These are phyloP conservation scores for Odontocerum albicorne DNA, from an alignment of 2,888 invertebrate species.

Conservation along the genomic window DNA sequence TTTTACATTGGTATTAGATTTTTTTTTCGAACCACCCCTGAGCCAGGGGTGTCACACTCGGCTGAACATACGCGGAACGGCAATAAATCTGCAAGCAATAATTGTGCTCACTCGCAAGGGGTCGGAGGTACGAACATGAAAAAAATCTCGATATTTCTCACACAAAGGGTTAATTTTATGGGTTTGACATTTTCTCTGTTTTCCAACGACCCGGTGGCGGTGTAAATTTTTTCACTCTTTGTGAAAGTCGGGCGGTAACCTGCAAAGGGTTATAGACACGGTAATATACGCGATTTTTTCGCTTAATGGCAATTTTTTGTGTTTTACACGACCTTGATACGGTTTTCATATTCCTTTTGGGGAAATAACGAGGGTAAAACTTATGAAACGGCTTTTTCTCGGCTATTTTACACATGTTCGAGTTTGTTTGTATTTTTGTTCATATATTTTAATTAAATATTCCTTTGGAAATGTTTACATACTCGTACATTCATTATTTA, in stretches of 20 bases:
- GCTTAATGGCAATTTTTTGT: constrained; percentile 15
- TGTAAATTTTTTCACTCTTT: constrained; percentile 25
- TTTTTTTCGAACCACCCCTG: constrained; percentile 15
- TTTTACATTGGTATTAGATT: too few species aligned
- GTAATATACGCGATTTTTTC: constrained; percentile 7
- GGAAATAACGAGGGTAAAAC: background rate
- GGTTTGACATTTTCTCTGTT: constrained; percentile 37
- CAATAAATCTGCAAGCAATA: constrained; percentile 37
- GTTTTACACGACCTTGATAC: constrained; percentile 24
- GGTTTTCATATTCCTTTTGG: constrained; percentile 8
- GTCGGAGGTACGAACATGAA: constrained; percentile 31
- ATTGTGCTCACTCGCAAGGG: constrained; percentile 34
- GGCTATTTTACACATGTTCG: background rate
- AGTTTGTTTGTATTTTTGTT: too few species aligned
- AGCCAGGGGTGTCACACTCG: constrained; percentile 31
- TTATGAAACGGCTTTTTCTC: background rate
- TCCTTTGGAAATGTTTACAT: too few species aligned
- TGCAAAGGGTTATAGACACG: constrained; percentile 1
- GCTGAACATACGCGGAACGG: constrained; percentile 37
- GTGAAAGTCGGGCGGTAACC: constrained; percentile 10
- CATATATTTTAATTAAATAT: too few species aligned
- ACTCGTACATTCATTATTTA: too few species aligned
- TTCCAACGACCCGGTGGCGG: constrained; percentile 26
- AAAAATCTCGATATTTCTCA: constrained; percentile 34
- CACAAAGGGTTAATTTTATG: constrained; percentile 37